A percentile compares a stretch with the other conserved stretches of the same genome.
Conservation (phyloP, 2,797 vertebrate species). For the Tapera naevia region DNA sequence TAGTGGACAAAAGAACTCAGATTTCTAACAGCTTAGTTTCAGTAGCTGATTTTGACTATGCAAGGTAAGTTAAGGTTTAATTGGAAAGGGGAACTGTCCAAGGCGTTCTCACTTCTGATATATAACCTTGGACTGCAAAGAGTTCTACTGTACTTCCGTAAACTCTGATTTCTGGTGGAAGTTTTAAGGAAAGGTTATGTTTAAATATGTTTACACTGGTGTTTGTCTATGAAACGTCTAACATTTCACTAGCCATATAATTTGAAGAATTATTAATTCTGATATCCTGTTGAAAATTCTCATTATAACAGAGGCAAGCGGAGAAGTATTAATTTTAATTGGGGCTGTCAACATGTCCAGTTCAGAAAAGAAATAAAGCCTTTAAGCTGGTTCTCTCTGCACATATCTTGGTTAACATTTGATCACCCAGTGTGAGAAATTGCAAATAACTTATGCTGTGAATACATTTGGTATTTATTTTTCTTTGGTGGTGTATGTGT, state of each 20-base stretch:
- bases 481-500: not conserved
- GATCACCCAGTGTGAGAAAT: not conserved
- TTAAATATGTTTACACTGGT: not conserved
- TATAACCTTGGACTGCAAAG: not conserved
- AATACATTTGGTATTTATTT: not conserved
- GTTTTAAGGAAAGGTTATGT: not conserved
- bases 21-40: conserved; percentile 25
- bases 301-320: not conserved
- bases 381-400: not conserved
- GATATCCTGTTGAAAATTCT: not conserved
- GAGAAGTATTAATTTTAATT: not conserved
- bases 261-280: not conserved
- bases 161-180: not conserved
- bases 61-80: conserved; percentile 51
- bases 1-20: conserved; percentile 48
- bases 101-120: not conserved
- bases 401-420: not conserved
- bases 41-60: conserved; percentile 32
- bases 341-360: not conserved
- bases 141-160: not conserved
- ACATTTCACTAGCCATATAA: not conserved
- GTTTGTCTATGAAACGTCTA: not conserved
- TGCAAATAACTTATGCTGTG: not conserved
- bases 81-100: not conserved
- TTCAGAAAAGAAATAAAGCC: not conserved